Conservation (phyloP, 92 coral and sea anemone genomes). For the Bergia puertoricense region DNA sequence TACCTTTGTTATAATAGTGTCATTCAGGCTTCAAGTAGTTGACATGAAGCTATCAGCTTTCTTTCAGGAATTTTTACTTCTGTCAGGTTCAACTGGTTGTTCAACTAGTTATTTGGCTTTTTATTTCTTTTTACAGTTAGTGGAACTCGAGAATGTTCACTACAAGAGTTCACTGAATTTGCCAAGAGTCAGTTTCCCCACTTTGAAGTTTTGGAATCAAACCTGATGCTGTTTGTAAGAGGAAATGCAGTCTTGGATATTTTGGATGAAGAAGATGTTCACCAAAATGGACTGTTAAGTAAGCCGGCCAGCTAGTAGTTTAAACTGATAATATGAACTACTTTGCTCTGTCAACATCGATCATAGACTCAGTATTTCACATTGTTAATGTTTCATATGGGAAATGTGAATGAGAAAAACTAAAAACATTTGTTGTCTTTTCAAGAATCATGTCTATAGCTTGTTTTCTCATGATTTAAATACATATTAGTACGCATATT, state of each 20-base stretch:
- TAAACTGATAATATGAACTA: slow-evolving; percentile 1
- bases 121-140: background rate
- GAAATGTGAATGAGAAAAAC: slow-evolving; percentile 5
- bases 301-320: background rate
- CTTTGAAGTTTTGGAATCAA: slow-evolving; percentile 13
- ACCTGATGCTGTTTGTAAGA: slow-evolving; percentile 1
- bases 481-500: background rate
- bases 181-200: slow-evolving; percentile 1
- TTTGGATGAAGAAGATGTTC: background rate
- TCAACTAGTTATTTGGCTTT: slow-evolving; percentile 11
- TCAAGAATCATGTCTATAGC: background rate
- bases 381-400: background rate
- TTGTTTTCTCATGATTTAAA: background rate
- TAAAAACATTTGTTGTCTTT: background rate
- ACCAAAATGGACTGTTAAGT: background rate
- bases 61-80: background rate
- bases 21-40: no score
- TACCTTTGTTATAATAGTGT: no score
- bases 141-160: background rate
- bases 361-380: background rate
- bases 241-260: slow-evolving; percentile 10
- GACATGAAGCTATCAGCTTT: no score
- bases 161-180: background rate
- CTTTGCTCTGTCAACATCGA: slow-evolving; percentile 1
- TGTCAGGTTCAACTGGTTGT: background rate